These are phyloP conservation scores for Plutella xylostella DNA, from an alignment of 2,888 invertebrate genomes.

Conservation along the genomic window DNA sequence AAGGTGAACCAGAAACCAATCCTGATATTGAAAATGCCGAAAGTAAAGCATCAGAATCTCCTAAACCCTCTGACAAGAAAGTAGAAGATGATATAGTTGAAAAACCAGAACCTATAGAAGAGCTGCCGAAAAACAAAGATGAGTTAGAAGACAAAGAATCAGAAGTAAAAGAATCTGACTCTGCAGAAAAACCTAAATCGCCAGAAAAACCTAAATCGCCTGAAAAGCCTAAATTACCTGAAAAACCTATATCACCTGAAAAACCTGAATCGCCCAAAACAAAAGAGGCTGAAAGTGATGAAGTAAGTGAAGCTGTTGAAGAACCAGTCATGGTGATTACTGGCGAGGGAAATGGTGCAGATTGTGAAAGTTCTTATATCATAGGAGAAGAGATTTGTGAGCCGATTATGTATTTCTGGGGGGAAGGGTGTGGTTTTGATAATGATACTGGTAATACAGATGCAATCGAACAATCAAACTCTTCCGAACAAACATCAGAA, in stretches of 20 bases:
- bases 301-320: conserved; percentile 74
- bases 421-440: conserved; percentile 78
- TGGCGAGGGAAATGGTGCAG: conserved; percentile 77
- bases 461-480: conserved; percentile 33
- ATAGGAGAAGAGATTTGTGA: conserved; percentile 81
- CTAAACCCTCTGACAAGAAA: background rate
- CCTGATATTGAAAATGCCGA: too few species aligned
- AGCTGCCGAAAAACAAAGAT: background rate
- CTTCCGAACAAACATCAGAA: conserved; percentile 31
- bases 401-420: conserved; percentile 75
- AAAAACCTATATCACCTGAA: too few species aligned
- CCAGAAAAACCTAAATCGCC: too few species aligned
- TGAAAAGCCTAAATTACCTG: too few species aligned
- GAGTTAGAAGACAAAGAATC: conserved; percentile 14
- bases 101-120: background rate
- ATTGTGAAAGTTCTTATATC: conserved; percentile 66
- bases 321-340: conserved; percentile 78
- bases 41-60: too few species aligned
- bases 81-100: background rate
- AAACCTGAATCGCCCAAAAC: too few species aligned
- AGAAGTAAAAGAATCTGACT: conserved; percentile 11
- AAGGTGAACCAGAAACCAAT: too few species aligned
- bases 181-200: too few species aligned
- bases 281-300: conserved; percentile 15
- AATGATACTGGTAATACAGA: conserved; percentile 80